Conservation (phyloP, 2,797 vertebrate genomes). For the Cichlasoma orientale region DNA sequence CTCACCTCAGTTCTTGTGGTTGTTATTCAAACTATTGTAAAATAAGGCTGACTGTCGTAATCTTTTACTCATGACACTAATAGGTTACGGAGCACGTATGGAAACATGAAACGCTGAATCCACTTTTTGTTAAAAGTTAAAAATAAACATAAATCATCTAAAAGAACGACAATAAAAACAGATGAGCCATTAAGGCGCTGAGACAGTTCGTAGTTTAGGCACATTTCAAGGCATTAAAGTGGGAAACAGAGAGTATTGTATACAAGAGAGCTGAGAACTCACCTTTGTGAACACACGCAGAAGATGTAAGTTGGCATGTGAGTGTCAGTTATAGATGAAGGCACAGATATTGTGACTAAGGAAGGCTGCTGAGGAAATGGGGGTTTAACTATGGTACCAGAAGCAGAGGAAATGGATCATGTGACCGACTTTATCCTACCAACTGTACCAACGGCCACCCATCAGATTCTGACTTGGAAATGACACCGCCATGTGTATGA, state of each 20-base stretch:
- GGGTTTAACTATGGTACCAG: conserved; percentile 3
- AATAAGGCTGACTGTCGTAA: neutral
- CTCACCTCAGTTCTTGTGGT: neutral
- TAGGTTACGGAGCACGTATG: neutral
- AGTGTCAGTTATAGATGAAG: conserved; percentile 21
- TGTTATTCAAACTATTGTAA: neutral
- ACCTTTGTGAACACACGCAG: conserved; percentile 37
- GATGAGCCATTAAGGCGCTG: neutral
- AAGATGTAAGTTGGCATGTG: neutral
- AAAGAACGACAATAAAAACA: neutral
- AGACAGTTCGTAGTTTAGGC: accelerated
- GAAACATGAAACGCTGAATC: neutral
- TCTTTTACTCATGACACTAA: neutral
- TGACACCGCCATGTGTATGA: neutral
- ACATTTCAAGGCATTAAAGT: neutral
- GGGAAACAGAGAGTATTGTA: neutral
- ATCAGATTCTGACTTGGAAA: neutral
- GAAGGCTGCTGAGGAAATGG: conserved; percentile 44
- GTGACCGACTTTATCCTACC: conserved; percentile 41
- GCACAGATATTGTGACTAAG: conserved; percentile 20
- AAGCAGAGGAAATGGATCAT: conserved; percentile 57
- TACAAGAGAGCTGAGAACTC: conserved; percentile 23
- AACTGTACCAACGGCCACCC: conserved; percentile 10
- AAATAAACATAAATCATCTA: neutral
- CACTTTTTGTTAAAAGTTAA: neutral